These are phyloP conservation scores for Acutogordius australiensis DNA, from an alignment of 2,888 invertebrate genomes.

Conservation along the genomic window DNA sequence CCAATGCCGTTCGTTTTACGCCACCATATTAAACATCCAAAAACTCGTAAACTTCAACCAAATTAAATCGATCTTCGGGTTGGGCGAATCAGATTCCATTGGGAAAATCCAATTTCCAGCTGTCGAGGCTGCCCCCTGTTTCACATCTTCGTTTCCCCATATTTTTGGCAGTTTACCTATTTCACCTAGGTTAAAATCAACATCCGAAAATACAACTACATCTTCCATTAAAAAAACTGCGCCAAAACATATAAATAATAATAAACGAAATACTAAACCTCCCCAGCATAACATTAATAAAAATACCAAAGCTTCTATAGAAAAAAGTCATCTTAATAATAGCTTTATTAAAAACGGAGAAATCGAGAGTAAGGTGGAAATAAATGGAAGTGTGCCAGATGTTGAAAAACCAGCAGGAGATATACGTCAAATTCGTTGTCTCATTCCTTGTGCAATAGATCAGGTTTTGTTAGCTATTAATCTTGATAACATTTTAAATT, in stretches of 20 bases:
- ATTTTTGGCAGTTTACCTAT: slow-evolving; percentile 37
- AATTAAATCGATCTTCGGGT: slow-evolving; percentile 88
- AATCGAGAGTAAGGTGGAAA: too few species aligned
- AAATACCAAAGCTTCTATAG: too few species aligned
- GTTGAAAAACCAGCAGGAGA: too few species aligned
- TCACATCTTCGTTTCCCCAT: slow-evolving; percentile 59
- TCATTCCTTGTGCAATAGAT: slow-evolving; percentile 94
- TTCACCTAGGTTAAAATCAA: too few species aligned
- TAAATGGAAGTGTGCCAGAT: too few species aligned
- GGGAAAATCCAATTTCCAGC: slow-evolving; percentile 90
- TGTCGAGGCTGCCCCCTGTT: slow-evolving; percentile 71
- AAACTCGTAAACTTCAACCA: slow-evolving; percentile 86
- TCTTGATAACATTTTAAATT: too few species aligned
- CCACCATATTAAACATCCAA: slow-evolving; percentile 63
- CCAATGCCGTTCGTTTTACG: slow-evolving; percentile 59
- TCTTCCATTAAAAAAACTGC: too few species aligned
- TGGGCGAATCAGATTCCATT: slow-evolving; percentile 70
- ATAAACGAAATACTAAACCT: too few species aligned
- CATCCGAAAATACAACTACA: neutral
- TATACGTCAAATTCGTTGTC: slow-evolving; percentile 44
- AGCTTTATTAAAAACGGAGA: too few species aligned
- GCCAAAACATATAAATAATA: too few species aligned
- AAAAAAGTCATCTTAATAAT: too few species aligned
- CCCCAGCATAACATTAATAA: too few species aligned
- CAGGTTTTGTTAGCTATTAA: slow-evolving; percentile 31